Evolutionary conservation across 2,113 vertebrate species (phyloP), one percentile per base, ranked within the genome.

Genomic region (Cyphomyrus discorhynchus): DNA sequence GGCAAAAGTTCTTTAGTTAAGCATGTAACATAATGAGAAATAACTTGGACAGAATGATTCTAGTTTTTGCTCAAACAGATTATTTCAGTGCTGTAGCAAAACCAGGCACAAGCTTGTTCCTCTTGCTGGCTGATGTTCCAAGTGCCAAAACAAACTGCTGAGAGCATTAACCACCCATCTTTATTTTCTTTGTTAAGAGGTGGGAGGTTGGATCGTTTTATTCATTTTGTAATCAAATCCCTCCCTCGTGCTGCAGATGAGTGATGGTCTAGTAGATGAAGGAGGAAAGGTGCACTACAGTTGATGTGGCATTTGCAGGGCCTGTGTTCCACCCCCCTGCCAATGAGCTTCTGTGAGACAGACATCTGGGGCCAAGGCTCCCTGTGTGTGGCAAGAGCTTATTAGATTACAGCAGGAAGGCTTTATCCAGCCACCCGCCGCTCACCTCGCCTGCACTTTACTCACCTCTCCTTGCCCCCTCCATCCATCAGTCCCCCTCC

Each of bases 381-480:
- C 90, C 86, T 91, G 46, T 49, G 42, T 88, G 62, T 88, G 88
- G 82, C 92, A 93, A 90, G 90, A 91, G 92, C 93, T 94, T 93
- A 94, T 94, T 94, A 93, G 93, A 94, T 94, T 94, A 93, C 90
- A 82, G 92, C 39, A 82, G 89, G 88, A 90, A 94, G 91, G 90
- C 91, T 93, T 92, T 87, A 89, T 90, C 90, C 92, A 91, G 90
- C 92, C 91, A 93, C 89, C 89, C 50, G 19, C 56, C 90, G 6
- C 90, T 96, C 93, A 95, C 95, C 95, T 95, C 94, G 93, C 39
- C 87, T 95, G 94, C 93, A 93, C 94, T 94, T 91, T 92, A 27
- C 84, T 91, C 58, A 49, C 89, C 84, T 86, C 90, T 52, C 47
- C 66, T 88, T 52, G 58, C 84, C 66, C 62, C 83, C 47, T 31